Conservation (phyloP, 2,113 vertebrate species). For the Ameiurus melas region DNA sequence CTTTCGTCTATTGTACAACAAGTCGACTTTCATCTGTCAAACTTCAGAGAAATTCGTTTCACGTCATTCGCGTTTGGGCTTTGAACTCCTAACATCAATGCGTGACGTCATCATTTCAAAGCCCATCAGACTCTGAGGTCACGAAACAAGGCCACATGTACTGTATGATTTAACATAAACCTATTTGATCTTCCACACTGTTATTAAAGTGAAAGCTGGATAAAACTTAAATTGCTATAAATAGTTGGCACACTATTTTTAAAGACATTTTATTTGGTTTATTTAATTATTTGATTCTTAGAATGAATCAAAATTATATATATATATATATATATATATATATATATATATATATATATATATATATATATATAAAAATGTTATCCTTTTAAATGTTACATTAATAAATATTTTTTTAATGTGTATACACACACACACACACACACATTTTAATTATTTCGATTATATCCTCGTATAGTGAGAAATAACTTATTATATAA, state of each 20-base stretch:
- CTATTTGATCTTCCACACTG: background rate
- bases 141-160: background rate
- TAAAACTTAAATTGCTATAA: background rate
- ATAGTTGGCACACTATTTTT: background rate
- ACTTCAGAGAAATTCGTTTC: constrained; percentile 19
- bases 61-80: background rate
- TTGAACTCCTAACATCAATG: constrained; percentile 38
- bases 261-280: background rate
- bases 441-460: too few relatives aligned
- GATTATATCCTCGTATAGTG: too few relatives aligned
- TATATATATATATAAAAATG: too few relatives aligned
- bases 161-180: background rate
- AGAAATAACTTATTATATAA: too few relatives aligned
- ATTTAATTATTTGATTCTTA: background rate
- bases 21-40: constrained; percentile 33
- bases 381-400: too few relatives aligned
- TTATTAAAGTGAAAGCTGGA: background rate
- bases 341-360: too few relatives aligned
- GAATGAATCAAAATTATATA: background rate
- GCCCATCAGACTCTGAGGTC: background rate
- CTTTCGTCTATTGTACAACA: background rate
- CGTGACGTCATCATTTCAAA: constrained; percentile 14
- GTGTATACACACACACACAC: too few relatives aligned
- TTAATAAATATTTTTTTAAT: too few relatives aligned
- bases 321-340: too few relatives aligned